A percentile compares a stretch with the other conserved stretches of the same genome.
These are phyloP conservation scores for Cheilosia vernalis DNA, from an alignment of 2,888 invertebrate genomes.

Conservation along the genomic window DNA sequence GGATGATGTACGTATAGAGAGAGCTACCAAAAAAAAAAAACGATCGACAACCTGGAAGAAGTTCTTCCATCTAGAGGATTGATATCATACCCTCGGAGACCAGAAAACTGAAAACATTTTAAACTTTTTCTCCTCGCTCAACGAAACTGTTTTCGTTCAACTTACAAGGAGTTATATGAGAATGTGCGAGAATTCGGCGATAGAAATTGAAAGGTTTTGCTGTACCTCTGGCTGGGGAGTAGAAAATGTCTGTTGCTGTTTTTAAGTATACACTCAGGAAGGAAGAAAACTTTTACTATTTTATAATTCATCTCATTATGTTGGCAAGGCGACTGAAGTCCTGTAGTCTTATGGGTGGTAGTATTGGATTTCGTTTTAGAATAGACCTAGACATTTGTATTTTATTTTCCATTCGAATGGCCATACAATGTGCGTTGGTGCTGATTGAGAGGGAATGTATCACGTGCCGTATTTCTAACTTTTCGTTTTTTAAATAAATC, in stretches of 20 bases:
- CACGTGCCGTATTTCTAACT: conserved; percentile 12
- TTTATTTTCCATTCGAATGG: neutral
- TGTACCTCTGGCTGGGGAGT: neutral
- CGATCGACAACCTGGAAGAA: conserved; percentile 22
- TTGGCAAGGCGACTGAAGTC: neutral
- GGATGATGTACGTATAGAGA: neutral
- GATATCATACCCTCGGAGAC: conserved; percentile 31
- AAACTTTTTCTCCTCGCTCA: conserved; percentile 38
- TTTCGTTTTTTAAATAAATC: conserved; percentile 16
- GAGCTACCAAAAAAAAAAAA: too few relatives aligned
- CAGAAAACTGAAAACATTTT: conserved; percentile 47
- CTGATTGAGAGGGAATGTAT: neutral
- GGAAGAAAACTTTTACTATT: conserved; percentile 53
- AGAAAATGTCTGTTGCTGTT: conserved; percentile 38
- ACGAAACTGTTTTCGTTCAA: conserved; percentile 31
- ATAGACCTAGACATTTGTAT: conserved; percentile 1
- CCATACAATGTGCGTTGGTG: neutral
- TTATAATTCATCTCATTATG: conserved; percentile 64
- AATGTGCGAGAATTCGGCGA: conserved; percentile 18
- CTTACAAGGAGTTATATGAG: neutral
- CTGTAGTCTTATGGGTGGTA: neutral
- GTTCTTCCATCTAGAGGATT: neutral
- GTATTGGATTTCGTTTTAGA: conserved; percentile 1
- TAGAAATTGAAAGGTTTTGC: conserved; percentile 46
- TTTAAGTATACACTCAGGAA: conserved; percentile 51